Evolutionary conservation across 2,797 vertebrate species (phyloP).

Genomic region (Jordanella pulchra): DNA sequence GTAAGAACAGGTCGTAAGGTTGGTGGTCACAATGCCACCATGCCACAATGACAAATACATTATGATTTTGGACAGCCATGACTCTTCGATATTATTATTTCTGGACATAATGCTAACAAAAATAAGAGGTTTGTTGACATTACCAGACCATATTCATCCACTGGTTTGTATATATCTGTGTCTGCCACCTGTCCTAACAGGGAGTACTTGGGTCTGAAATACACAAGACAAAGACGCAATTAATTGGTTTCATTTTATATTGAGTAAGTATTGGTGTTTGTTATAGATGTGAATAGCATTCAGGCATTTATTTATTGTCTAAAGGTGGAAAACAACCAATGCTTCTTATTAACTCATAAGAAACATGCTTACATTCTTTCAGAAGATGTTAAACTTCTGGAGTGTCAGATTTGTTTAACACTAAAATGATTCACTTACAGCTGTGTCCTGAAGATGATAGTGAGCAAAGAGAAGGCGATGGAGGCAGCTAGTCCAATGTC

Average conservation of each 20-base stretch:
- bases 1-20: background rate
- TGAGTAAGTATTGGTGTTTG: background rate
- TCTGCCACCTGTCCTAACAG: conserved; percentile 85
- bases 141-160: conserved; percentile 84
- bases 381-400: background rate
- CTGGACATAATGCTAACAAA: background rate
- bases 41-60: background rate
- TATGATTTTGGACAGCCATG: background rate
- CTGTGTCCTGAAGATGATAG: conserved; percentile 91
- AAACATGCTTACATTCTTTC: background rate
- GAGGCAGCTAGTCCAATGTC: conserved; percentile 89
- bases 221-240: conserved; percentile 6
- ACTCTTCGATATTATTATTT: background rate
- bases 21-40: background rate
- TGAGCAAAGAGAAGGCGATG: conserved; percentile 90
- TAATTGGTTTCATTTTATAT: background rate
- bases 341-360: background rate
- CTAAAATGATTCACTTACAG: conserved; percentile 74
- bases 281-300: background rate
- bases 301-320: background rate
- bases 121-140: background rate
- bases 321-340: background rate
- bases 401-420: background rate
- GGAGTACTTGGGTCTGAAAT: conserved; percentile 88
- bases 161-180: conserved; percentile 89